These are phyloP conservation scores for Minunthozetes semirufus DNA, from an alignment of 2,888 invertebrate genomes.

Conservation along the genomic window DNA sequence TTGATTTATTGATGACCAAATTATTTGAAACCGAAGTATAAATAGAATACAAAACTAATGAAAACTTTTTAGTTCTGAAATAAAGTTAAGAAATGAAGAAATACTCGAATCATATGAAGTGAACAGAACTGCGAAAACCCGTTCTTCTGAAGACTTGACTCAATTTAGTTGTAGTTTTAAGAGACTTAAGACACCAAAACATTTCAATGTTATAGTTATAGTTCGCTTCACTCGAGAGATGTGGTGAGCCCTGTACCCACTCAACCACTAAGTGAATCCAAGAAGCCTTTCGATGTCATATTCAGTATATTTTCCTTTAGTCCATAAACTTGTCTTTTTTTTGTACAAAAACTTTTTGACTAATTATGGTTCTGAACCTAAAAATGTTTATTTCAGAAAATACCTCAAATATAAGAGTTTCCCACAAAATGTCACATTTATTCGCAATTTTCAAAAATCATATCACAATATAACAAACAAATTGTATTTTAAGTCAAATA, in stretches of 20 bases:
- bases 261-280: background rate
- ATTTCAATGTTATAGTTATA: constrained; percentile 17
- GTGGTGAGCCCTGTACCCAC: constrained; percentile 7
- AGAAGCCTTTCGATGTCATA: background rate
- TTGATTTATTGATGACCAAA: background rate
- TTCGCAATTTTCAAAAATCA: no score
- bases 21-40: background rate
- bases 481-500: no score
- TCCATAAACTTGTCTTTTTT: background rate
- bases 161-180: background rate
- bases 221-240: constrained; percentile 12
- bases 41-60: background rate
- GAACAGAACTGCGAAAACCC: background rate
- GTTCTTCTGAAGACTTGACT: constrained; percentile 13
- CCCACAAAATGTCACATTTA: no score
- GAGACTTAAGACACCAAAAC: background rate
- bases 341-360: no score
- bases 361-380: background rate
- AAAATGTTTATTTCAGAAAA: no score
- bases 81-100: background rate
- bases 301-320: background rate
- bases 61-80: background rate
- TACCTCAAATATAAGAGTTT: no score
- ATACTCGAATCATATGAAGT: background rate
- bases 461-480: no score